Evolutionary conservation across 2,888 invertebrate genomes (phyloP).

Genomic region (Drosophila emarginata): DNA sequence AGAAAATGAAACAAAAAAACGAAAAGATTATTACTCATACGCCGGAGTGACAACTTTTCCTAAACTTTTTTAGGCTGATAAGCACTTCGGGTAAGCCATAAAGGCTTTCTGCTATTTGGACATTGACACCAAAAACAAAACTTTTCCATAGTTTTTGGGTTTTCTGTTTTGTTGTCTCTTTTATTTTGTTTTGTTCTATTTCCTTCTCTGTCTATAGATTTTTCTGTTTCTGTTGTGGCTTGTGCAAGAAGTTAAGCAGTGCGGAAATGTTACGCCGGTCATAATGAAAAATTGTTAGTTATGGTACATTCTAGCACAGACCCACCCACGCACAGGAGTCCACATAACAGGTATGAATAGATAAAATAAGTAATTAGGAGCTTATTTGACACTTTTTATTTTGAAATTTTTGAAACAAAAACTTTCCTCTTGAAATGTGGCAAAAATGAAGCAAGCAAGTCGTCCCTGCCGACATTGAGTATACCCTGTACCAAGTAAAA

Average conservation of each 20-base stretch:
- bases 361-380: constrained; percentile 11
- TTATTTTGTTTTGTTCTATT: constrained; percentile 13
- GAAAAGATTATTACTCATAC: constrained; percentile 28
- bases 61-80: constrained; percentile 51
- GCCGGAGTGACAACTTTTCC: constrained; percentile 52
- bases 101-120: constrained; percentile 13
- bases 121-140: constrained; percentile 29
- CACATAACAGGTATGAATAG: background rate
- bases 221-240: background rate
- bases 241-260: constrained; percentile 20
- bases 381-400: background rate
- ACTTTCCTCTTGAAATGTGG: too few relatives aligned
- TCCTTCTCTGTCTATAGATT: background rate
- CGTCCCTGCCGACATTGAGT: too few relatives aligned
- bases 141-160: constrained; percentile 13
- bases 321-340: background rate
- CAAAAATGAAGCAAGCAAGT: too few relatives aligned
- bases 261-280: constrained; percentile 6
- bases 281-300: constrained; percentile 15
- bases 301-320: background rate
- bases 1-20: background rate
- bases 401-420: background rate
- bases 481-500: too few relatives aligned
- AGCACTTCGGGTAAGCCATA: constrained; percentile 14
- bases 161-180: constrained; percentile 21